phyloP scores from a whole-genome alignment of 1,140 invertebrate species.

The Himalopsyche phryganea region DNA sequence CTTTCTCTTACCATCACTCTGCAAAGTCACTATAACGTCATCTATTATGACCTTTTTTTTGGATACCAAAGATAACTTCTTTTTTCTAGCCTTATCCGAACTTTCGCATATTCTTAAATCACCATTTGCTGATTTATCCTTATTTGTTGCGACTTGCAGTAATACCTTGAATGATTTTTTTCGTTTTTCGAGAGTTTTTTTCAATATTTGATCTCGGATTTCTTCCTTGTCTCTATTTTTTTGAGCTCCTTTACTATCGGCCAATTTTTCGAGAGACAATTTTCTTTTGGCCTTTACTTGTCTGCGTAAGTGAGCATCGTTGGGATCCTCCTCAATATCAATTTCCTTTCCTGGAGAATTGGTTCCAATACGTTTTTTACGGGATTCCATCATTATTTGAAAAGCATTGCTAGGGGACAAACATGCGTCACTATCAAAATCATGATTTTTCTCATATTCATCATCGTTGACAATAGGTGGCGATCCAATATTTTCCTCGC shows the following conservation, averaged over 20 bases:
- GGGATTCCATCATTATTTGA: constrained; percentile 60
- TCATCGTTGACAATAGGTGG: no score
- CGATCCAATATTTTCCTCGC: no score
- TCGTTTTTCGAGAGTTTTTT: constrained; percentile 53
- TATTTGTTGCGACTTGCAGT: constrained; percentile 2
- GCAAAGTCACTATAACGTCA: no score
- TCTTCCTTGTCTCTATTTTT: constrained; percentile 56
- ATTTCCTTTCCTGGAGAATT: constrained; percentile 56
- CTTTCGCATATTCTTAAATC: constrained; percentile 17
- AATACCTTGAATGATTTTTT: constrained; percentile 54
- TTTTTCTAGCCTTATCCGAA: background rate
- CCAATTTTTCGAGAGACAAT: constrained; percentile 55
- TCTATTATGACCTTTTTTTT: no score
- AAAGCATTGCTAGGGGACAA: constrained; percentile 49
- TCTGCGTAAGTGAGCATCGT: constrained; percentile 39
- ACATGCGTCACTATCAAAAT: no score
- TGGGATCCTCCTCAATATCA: constrained; percentile 30
- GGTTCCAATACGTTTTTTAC: constrained; percentile 58
- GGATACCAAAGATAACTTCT: no score
- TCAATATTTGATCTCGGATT: constrained; percentile 51
- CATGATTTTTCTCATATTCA: no score
- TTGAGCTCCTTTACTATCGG: constrained; percentile 54
- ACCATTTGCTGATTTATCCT: constrained; percentile 24
- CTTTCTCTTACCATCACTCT: constrained; percentile 3
- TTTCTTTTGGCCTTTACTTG: constrained; percentile 50